Evolutionary conservation across 2,888 invertebrate genomes (phyloP).

Genomic region (Drosophila borborema): DNA sequence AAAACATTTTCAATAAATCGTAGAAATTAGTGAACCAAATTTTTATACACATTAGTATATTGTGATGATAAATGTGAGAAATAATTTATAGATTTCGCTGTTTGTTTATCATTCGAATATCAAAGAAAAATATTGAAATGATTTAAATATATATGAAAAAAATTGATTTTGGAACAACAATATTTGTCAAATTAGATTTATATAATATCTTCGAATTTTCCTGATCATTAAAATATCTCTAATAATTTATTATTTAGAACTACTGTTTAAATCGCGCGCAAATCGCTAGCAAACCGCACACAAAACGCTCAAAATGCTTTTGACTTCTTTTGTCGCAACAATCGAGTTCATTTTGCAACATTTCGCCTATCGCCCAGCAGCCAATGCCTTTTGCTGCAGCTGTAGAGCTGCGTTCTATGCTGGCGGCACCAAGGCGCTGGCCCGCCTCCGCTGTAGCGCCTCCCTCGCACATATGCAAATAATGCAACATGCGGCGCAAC

Average conservation of each 20-base stretch:
- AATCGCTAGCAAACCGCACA: slow-evolving; percentile 3
- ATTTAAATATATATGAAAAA: too few relatives aligned
- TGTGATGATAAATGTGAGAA: neutral
- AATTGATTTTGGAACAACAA: neutral
- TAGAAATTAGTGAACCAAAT: neutral
- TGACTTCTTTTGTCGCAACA: slow-evolving; percentile 4
- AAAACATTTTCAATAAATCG: neutral
- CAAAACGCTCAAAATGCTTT: slow-evolving; percentile 20
- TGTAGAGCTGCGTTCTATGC: slow-evolving; percentile 42
- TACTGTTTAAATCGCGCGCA: slow-evolving; percentile 13
- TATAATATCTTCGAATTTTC: neutral
- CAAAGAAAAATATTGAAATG: neutral
- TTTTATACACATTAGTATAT: neutral
- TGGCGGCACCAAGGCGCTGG: slow-evolving; percentile 49
- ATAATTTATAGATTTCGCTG: neutral
- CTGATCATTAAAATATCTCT: neutral
- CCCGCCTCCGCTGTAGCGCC: slow-evolving; percentile 12
- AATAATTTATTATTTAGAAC: neutral
- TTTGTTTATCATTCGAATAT: neutral
- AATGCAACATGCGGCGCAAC: slow-evolving; percentile 71
- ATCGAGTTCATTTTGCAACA: slow-evolving; percentile 22
- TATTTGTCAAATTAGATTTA: neutral
- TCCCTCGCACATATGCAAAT: slow-evolving; percentile 69
- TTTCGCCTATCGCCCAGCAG: slow-evolving; percentile 42
- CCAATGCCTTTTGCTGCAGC: slow-evolving; percentile 19